Percentiles rank a stretch among this genome's conserved stretches.
Evolutionary conservation across 2,888 invertebrate genomes (phyloP).

Genomic region (Apotomis capreana): DNA sequence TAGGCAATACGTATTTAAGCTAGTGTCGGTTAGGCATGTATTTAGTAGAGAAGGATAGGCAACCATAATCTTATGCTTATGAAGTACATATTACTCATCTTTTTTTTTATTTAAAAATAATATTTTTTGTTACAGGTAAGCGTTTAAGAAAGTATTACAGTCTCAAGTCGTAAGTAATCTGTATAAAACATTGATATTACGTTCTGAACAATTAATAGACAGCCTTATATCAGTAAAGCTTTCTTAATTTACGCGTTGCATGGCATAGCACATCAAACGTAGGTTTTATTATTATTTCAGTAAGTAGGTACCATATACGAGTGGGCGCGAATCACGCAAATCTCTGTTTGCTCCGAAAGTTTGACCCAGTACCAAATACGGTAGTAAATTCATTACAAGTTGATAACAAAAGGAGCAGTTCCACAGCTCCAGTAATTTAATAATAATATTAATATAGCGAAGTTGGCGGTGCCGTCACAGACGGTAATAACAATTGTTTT

Average conservation of each 20-base stretch:
- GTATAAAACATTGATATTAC: too few relatives aligned
- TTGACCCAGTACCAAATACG: conserved; percentile 20
- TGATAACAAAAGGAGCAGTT: conserved; percentile 20
- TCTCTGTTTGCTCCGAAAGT: neutral
- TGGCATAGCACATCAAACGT: too few relatives aligned
- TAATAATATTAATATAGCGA: conserved; percentile 11
- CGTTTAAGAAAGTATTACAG: neutral
- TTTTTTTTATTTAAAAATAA: neutral
- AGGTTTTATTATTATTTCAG: too few relatives aligned
- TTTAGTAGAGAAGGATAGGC: neutral
- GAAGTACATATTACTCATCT: neutral
- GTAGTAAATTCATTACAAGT: conserved; percentile 6
- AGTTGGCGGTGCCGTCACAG: conserved; percentile 21
- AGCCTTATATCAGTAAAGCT: too few relatives aligned
- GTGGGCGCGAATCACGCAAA: neutral
- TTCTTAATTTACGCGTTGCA: too few relatives aligned
- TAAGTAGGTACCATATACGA: too few relatives aligned
- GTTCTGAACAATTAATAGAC: too few relatives aligned
- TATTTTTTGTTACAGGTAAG: conserved; percentile 28
- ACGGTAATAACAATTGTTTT: conserved; percentile 3
- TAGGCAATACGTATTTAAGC: neutral
- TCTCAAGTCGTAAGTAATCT: conserved; percentile 3
- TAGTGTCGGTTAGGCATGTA: too few relatives aligned
- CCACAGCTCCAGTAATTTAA: conserved; percentile 9
- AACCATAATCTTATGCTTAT: too few relatives aligned